Evolutionary conservation across 2,113 vertebrate genomes (phyloP).

Genomic region (Dipodomys merriami): DNA sequence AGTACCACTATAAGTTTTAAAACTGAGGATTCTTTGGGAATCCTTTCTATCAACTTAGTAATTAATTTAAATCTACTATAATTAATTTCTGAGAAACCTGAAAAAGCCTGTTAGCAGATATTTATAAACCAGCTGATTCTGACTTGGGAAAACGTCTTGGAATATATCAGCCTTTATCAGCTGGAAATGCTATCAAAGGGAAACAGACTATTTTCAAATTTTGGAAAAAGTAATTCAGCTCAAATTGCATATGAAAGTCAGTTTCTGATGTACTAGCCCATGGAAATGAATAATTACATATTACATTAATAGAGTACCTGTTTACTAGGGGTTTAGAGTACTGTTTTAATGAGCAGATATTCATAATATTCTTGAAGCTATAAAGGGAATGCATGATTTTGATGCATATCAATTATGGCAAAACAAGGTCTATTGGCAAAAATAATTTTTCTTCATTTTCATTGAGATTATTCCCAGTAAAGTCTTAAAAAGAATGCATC

Average conservation of each 20-base stretch:
- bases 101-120: slow-evolving; percentile 70
- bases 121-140: slow-evolving; percentile 64
- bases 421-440: background rate
- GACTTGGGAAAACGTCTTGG: slow-evolving; percentile 46
- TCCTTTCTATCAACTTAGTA: slow-evolving; percentile 65
- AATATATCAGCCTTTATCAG: slow-evolving; percentile 67
- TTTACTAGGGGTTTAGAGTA: slow-evolving; percentile 49
- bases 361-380: slow-evolving; percentile 43
- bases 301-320: slow-evolving; percentile 60
- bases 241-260: slow-evolving; percentile 69
- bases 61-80: slow-evolving; percentile 74
- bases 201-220: slow-evolving; percentile 70
- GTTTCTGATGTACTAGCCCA: slow-evolving; percentile 72
- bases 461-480: background rate
- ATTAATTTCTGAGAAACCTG: slow-evolving; percentile 76
- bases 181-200: slow-evolving; percentile 51
- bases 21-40: slow-evolving; percentile 50
- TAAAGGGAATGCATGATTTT: background rate
- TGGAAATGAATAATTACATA: slow-evolving; percentile 75
- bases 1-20: slow-evolving; percentile 34
- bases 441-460: background rate
- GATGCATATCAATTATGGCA: slow-evolving; percentile 17
- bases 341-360: slow-evolving; percentile 45
- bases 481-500: background rate
- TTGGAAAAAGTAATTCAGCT: slow-evolving; percentile 68